Conservation (phyloP, 2,113 vertebrate genomes). For the Campylomormyrus tamandua region DNA sequence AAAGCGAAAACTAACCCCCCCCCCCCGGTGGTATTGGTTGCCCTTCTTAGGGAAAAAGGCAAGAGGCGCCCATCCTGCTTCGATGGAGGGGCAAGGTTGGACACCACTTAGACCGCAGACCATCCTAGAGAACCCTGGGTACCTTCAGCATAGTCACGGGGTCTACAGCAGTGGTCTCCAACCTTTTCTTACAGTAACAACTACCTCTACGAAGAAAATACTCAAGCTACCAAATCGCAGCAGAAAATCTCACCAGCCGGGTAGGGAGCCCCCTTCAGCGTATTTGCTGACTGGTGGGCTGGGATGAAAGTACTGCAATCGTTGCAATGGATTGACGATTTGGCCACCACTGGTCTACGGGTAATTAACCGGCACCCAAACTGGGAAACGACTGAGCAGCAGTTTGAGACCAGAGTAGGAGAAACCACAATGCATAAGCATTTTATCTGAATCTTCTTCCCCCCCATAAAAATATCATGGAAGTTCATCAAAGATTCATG, state of each 20-base stretch:
- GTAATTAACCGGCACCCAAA: not conserved
- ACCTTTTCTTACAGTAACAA: not conserved
- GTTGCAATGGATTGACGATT: not conserved
- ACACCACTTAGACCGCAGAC: not conserved
- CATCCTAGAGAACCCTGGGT: not conserved
- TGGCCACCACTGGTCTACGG: not conserved
- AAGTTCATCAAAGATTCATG: not conserved
- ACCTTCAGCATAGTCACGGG: not conserved
- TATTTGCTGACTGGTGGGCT: not conserved
- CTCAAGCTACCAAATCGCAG: not conserved
- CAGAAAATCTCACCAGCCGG: not conserved
- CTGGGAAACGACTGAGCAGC: not conserved
- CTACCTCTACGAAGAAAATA: not conserved
- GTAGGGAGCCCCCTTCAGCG: not conserved
- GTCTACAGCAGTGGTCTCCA: not conserved
- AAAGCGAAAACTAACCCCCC: not conserved
- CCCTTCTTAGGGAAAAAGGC: not conserved
- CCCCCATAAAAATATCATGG: not conserved
- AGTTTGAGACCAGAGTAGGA: not conserved
- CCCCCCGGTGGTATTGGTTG: too few species aligned
- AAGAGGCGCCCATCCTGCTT: too few species aligned
- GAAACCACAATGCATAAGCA: not conserved
- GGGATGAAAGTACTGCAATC: not conserved
- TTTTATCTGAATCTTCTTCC: not conserved
- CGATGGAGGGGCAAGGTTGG: too few species aligned